Conservation (phyloP, 2,797 vertebrate genomes). For the Sebastes diaconus region DNA sequence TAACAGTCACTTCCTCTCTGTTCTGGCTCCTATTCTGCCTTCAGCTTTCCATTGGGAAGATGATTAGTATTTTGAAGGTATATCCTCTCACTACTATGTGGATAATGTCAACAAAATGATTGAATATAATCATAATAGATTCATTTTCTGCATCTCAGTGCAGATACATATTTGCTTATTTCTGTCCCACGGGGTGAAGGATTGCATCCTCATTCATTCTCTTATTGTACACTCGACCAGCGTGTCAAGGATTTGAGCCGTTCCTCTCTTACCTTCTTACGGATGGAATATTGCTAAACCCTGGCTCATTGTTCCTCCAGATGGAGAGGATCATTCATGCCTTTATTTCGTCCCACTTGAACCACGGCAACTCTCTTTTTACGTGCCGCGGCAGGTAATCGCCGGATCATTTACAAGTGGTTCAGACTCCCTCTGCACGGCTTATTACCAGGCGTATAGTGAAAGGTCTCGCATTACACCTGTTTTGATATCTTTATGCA, state of each 20-base stretch:
- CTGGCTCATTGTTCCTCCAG: not conserved
- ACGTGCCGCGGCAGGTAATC: constrained; percentile 1
- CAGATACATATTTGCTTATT: not conserved
- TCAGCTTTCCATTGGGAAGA: not conserved
- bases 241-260: not conserved
- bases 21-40: not conserved
- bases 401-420: constrained; percentile 1
- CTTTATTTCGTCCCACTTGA: constrained; percentile 11
- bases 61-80: not conserved
- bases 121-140: not conserved
- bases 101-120: not conserved
- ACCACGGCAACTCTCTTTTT: not conserved
- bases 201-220: not conserved
- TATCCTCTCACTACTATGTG: not conserved
- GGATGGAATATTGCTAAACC: not conserved
- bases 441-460: constrained; percentile 12
- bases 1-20: not conserved
- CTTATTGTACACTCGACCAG: not conserved
- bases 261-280: not conserved
- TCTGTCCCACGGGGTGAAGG: not conserved
- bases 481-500: not conserved
- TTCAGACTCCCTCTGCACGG: not conserved
- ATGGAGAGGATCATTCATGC: not conserved
- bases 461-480: not conserved
- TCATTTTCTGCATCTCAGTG: not conserved